Evolutionary conservation across 2,888 invertebrate species (phyloP), one percentile per base, ranked within the genome.

Genomic region (Trachelus stipa): DNA sequence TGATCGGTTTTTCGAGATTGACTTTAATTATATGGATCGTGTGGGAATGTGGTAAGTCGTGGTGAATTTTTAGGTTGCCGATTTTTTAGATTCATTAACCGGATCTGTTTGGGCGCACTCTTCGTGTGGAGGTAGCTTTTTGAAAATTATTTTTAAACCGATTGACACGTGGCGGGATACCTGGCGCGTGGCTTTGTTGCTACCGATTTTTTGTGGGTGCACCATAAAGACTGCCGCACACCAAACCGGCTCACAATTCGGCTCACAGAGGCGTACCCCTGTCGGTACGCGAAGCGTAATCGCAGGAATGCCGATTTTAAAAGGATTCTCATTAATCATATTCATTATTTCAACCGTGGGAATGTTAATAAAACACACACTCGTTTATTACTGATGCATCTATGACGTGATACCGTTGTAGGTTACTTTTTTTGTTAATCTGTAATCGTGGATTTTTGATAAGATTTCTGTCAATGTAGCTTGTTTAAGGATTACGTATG

Each of bases 281-380:
- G 4, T 56, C 9, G 23, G 23, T 56, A 9, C 56, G 23, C 23
- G 56, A 23, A 23, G 56, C 56, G 9, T 23, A 56, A 56, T 56
- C 56, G 23, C 31, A 35, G 78, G 71, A 73, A 75, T 75, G 80
- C 76, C 78, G 79, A 80, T 82, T 83, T 80, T 75, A 79, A 80
- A 80, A 73, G 76, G 78, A 75, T 71, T 75, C 77, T 80, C 81
- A 80, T 85, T 86, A 81, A 85, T 85, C 81, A 84, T 71, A 73
- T 74, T 76, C 74, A 74, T 75, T 73, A 74, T 76, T 76, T 71
- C 79, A 35, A 71, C 73, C 75, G 78, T 83, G 79, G 80, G 79
- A 80, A 80, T 80, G 77, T 81, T 82, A 78, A 83, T 84, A 80
- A 86, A 82, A 79, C 76, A 83, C 73, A 74, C n/a, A 1, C 73